These are phyloP conservation scores for Trachelus iudaicus DNA, from an alignment of 2,888 invertebrate genomes.

Conservation along the genomic window DNA sequence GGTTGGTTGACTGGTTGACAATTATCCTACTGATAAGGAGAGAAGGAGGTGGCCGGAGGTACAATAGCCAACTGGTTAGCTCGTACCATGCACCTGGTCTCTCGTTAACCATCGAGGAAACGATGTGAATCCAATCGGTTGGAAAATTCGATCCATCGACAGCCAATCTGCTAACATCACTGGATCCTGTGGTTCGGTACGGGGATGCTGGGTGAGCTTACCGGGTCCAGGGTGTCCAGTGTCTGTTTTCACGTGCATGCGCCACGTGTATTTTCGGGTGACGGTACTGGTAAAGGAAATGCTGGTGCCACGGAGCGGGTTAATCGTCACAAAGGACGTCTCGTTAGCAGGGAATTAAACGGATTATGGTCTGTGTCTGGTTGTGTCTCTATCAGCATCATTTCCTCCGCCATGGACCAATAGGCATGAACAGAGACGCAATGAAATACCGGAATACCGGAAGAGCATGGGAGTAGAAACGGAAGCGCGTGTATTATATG, in stretches of 20 bases:
- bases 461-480: not conserved
- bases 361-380: conserved; percentile 47
- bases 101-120: not conserved
- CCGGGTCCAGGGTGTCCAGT: not conserved
- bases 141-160: conserved; percentile 1
- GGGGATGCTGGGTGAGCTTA: not conserved
- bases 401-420: conserved; percentile 8
- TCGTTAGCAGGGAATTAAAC: conserved; percentile 57
- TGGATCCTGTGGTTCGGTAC: not conserved
- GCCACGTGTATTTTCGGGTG: not conserved
- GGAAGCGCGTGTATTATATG: not conserved
- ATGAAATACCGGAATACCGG: not conserved
- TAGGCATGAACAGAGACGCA: not conserved
- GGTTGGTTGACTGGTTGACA: not conserved
- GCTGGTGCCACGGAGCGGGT: conserved; percentile 25
- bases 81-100: not conserved
- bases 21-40: not conserved
- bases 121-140: not conserved
- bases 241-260: not conserved
- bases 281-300: not conserved
- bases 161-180: not conserved
- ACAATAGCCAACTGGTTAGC: not conserved
- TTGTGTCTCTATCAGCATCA: not conserved
- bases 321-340: conserved; percentile 52
- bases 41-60: not conserved